Evolutionary conservation across 2,113 vertebrate genomes (phyloP), one percentile per base, ranked within the genome.

Genomic region (Silurus asotus): DNA sequence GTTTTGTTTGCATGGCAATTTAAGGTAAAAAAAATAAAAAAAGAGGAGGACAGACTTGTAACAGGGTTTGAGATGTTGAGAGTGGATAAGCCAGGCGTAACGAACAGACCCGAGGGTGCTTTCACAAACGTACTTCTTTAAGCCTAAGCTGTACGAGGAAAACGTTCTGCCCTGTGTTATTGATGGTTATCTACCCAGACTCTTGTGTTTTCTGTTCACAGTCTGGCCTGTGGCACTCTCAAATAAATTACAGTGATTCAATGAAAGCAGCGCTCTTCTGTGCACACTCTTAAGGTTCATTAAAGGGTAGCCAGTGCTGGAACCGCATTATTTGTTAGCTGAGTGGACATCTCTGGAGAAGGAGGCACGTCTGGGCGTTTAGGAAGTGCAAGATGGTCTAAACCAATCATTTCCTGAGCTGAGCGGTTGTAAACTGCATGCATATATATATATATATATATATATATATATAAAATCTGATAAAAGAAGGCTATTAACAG

Each of bases 241-340:
- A 19, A 17, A 69, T 69, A 81, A 56, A 70, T 79, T 85, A 65
- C 79, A 55, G 79, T 86, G 58, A 82, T 82, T 82, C 85, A 61
- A 14, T 6, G 67, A 28, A 72, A 65, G 28, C 45, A 23, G 51
- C 3, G 49, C 49, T 76, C 58, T 37, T 17, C 53, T 51, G 45
- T 19, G 58, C 58, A 28, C 45, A 62, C 76, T 80, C 76, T 23
- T 80, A 75, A 65, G 64, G 64, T 25, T 85, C 61, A 85, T 79
- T 79, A 67, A n/a, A 48, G 62, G 45, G 53, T 58, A 53, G 84
- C 70, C 76, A 51, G 84, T 9, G 6, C 13, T 3, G 64, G 53
- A 80, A 78, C 23, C 45, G 19, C n/a, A 58, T 61, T 86, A 81
- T 81, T 86, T 86, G 84, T 81, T 70, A 81, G 84, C 65, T 61